These are phyloP conservation scores for Rhimphoctona megacephalus DNA, from an alignment of 2,888 invertebrate genomes.

Conservation along the genomic window DNA sequence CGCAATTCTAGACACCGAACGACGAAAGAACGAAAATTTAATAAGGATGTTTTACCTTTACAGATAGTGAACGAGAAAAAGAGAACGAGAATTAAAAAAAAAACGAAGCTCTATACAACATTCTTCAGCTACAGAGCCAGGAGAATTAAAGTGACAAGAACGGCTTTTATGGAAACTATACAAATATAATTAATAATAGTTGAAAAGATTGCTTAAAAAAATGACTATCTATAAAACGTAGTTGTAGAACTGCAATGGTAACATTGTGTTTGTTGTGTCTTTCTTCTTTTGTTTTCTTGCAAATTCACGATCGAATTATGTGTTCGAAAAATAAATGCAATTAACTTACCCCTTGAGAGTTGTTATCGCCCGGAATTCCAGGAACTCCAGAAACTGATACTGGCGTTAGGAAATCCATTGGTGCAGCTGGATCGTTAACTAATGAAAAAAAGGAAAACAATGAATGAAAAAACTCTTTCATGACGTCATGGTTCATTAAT, in stretches of 20 bases:
- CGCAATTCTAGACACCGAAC: constrained; percentile 51
- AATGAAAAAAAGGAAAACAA: constrained; percentile 61
- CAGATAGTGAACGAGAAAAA: constrained; percentile 64
- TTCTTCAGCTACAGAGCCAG: constrained; percentile 75
- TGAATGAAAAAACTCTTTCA: constrained; percentile 2
- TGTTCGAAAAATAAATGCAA: constrained; percentile 12
- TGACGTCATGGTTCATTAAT: no score
- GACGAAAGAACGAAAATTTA: constrained; percentile 39
- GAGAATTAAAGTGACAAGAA: constrained; percentile 60
- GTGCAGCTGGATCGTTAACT: constrained; percentile 86
- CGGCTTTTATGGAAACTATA: constrained; percentile 52
- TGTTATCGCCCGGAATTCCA: constrained; percentile 75
- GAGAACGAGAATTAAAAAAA: constrained; percentile 35
- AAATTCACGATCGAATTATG: constrained; percentile 44
- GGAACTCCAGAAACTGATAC: constrained; percentile 77
- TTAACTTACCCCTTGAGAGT: constrained; percentile 81
- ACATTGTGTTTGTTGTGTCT: constrained; percentile 68
- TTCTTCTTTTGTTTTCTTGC: constrained; percentile 46
- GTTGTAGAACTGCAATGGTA: constrained; percentile 74
- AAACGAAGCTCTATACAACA: constrained; percentile 75
- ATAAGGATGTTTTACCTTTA: constrained; percentile 69
- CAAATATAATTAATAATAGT: constrained; percentile 28
- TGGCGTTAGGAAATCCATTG: constrained; percentile 87
- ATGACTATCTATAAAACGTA: constrained; percentile 61
- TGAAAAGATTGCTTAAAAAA: constrained; percentile 12